phyloP scores from a whole-genome alignment of 2,113 vertebrate species.

The Hipposideros armiger region DNA sequence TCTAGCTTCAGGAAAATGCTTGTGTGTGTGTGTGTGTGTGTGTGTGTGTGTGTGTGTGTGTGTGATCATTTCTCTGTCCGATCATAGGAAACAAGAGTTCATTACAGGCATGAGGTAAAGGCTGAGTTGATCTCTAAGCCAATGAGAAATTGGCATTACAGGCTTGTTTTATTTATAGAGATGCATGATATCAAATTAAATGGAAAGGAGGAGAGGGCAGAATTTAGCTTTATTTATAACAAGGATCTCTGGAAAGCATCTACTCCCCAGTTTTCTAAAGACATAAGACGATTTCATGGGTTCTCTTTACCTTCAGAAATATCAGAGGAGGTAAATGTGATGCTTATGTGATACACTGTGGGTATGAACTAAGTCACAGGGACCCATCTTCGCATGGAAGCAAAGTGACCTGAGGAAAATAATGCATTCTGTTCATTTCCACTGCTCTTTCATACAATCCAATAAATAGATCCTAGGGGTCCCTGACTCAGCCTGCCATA shows the following conservation, averaged over 20 bases:
- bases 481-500: not conserved
- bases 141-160: slow-evolving; percentile 66
- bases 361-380: slow-evolving; percentile 59
- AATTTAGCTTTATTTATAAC: slow-evolving; percentile 72
- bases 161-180: slow-evolving; percentile 81
- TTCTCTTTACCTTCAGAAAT: slow-evolving; percentile 49
- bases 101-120: slow-evolving; percentile 83
- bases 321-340: not conserved
- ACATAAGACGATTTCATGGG: slow-evolving; percentile 57
- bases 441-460: not conserved
- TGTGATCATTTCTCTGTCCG: slow-evolving; percentile 12
- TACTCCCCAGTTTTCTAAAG: slow-evolving; percentile 68
- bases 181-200: slow-evolving; percentile 78
- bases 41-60: too few relatives aligned
- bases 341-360: not conserved
- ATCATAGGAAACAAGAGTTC: slow-evolving; percentile 73
- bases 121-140: slow-evolving; percentile 76
- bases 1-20: not conserved
- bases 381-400: not conserved
- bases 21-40: too few relatives aligned
- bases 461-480: not conserved
- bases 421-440: not conserved
- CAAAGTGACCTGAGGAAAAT: slow-evolving; percentile 15
- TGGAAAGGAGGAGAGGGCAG: slow-evolving; percentile 69
- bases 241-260: slow-evolving; percentile 75